Conservation (phyloP, 1,140 invertebrate species). For the Harlomillsia oculata region DNA sequence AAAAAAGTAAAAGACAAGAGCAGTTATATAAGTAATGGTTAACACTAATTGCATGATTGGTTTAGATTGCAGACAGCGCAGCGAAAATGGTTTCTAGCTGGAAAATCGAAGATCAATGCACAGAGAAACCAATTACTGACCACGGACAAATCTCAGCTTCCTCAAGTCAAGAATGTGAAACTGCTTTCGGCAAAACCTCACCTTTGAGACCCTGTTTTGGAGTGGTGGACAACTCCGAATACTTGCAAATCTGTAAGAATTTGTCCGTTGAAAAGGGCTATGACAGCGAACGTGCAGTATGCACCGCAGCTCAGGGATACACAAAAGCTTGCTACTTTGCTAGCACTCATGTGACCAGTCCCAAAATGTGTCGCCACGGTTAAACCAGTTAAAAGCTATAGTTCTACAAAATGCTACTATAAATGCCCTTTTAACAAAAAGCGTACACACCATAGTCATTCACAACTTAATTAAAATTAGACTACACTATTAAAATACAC, state of each 20-base stretch:
- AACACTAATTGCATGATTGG: no score
- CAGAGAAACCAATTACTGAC: conserved; percentile 1
- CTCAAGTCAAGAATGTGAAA: conserved; percentile 3
- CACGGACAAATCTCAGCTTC: neutral
- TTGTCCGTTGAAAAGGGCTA: conserved; percentile 8
- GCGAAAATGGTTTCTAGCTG: conserved; percentile 11
- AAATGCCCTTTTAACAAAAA: no score
- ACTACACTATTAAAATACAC: no score
- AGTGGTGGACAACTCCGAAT: conserved; percentile 10
- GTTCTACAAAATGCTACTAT: no score
- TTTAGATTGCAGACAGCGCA: conserved; percentile 1
- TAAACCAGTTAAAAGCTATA: no score
- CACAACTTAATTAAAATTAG: no score
- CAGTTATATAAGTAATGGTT: no score
- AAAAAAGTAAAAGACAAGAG: neutral
- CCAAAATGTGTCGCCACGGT: no score
- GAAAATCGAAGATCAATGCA: conserved; percentile 22
- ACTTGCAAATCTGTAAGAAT: conserved; percentile 11
- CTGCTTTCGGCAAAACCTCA: conserved; percentile 6
- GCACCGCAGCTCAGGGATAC: conserved; percentile 15
- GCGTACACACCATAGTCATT: no score
- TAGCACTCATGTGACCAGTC: neutral
- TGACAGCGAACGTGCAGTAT: conserved; percentile 5
- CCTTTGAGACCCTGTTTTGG: conserved; percentile 13
- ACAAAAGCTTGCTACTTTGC: conserved; percentile 10